phyloP scores from a whole-genome alignment of 2,113 vertebrate genomes.

The Climacteris rufus region DNA sequence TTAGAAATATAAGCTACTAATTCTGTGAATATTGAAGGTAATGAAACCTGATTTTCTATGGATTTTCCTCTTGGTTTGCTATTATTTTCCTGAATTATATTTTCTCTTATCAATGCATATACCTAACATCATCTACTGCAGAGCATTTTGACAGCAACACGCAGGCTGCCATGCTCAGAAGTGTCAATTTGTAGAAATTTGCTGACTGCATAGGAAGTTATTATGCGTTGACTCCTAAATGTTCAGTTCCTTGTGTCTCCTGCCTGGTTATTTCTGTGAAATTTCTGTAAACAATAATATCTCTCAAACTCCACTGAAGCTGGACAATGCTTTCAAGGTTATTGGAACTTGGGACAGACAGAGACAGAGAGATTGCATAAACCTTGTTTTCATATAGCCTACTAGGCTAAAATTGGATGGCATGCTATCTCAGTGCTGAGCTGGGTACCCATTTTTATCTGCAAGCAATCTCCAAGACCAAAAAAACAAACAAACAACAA shows the following conservation, averaged over 20 bases:
- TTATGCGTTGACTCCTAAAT: not conserved
- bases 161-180: not conserved
- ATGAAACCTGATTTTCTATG: not conserved
- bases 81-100: not conserved
- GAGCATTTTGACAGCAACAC: not conserved
- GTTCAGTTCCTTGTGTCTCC: not conserved
- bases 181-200: not conserved
- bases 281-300: not conserved
- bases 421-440: not conserved
- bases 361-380: not conserved
- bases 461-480: not conserved
- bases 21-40: not conserved
- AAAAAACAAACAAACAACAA: not conserved
- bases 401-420: not conserved
- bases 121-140: not conserved
- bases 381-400: not conserved
- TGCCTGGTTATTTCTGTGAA: not conserved
- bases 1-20: not conserved
- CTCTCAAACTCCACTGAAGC: not conserved
- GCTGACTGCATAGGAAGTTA: not conserved
- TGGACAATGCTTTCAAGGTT: not conserved
- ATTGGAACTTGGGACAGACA: not conserved
- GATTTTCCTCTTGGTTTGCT: not conserved
- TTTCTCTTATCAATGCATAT: not conserved
- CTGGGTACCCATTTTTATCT: not conserved